Evolutionary conservation across 2,888 invertebrate species (phyloP), one percentile per base, ranked within the genome.

Genomic region (Scrobipalpa costella): DNA sequence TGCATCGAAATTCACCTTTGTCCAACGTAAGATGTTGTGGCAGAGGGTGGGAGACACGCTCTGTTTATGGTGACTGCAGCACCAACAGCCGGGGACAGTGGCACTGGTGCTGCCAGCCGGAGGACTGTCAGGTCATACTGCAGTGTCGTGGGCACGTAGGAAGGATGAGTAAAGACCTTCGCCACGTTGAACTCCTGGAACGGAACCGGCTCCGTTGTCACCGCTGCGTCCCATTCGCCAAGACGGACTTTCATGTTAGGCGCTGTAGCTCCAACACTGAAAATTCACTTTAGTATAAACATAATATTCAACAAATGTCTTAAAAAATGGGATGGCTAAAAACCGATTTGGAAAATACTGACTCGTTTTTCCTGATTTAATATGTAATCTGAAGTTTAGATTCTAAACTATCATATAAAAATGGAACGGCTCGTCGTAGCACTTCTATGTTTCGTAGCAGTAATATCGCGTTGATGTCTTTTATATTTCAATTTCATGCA

Each of bases 71-170:
- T 94, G 0, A 90, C 80, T 1, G 88, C 90, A 7, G 93, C 82
- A 0, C 93, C 92, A n/a, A 67, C 69, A 21, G 70, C 67, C 0
- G 91, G 88, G 0, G 86, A 80, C 7, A 94, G 76, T 0, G 92
- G 92, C 17, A 95, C 93, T 0, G 94, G 76, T 0, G 90, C 75
- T 70, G 93, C 86, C n/a, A 98, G 83, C 65, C 94, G 92, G 34
- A 98, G 80, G 0, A 98, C 92, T 0, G 97, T 97, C 40, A 98
- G 92, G 79, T 98, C 96, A 77, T 96, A 96, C 70, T 94, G 94
- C 55, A 98, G 90, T 68, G 95, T 96, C 63, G 90, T 92, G 0
- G 94, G 83, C 76, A 95, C 94, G 81, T 94, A 98, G 15, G 93
- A 92, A 0, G 96, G 93, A 72, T 94, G 93, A 7, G 93, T 86